Base-by-base conservation (phyloP, 2,888 invertebrate species). In the Nebria salina region DNA sequence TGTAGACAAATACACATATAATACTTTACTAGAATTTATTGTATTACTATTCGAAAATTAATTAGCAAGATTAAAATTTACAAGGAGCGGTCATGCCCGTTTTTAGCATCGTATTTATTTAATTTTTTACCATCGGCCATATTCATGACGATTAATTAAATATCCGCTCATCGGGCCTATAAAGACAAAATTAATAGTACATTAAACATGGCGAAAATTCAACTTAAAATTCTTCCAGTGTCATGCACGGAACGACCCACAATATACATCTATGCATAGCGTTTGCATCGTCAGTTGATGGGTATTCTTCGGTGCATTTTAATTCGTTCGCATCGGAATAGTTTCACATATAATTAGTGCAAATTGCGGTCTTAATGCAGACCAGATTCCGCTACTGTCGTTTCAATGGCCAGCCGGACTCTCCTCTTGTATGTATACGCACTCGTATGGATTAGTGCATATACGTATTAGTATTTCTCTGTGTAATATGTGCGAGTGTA, bases 151-250 rank as follows among this genome's bases (percentile, higher is more conserved):
- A 80, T 80, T 80, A 80, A 80, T 80, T 80, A 80, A 80, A 80
- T 80, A 80, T 80, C 75, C 72, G 54, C 64, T 68, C 70, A 43
- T 34, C 75, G 78, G 72, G 72, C 78, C 78, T 75, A 80, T 81
- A 81, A 81, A 81, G 76, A 81, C 76, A 65, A 81, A 81, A 81
- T 81, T 76, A 81, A 81, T 76, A 81, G 76, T 81, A 73, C 76
- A 76, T 72, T 81, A 81, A 81, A 72, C 81, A 76, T 70, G 65
- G 72, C 72, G 76, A 81, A 76, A 81, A 76, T 81, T 81, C 81
- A 81, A 41, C 72, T 81, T 81, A 76, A 81, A 76, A 81, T 81
- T 81, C 81, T 65, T 76, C 3, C 75, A 70, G 54, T 43, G 76
- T 34, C 81, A 76, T 75, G 79, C 41, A 75, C 74, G 15, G 25